Evolutionary conservation across 1,140 invertebrate species (phyloP).

Genomic region (Steinernema feltiae): DNA sequence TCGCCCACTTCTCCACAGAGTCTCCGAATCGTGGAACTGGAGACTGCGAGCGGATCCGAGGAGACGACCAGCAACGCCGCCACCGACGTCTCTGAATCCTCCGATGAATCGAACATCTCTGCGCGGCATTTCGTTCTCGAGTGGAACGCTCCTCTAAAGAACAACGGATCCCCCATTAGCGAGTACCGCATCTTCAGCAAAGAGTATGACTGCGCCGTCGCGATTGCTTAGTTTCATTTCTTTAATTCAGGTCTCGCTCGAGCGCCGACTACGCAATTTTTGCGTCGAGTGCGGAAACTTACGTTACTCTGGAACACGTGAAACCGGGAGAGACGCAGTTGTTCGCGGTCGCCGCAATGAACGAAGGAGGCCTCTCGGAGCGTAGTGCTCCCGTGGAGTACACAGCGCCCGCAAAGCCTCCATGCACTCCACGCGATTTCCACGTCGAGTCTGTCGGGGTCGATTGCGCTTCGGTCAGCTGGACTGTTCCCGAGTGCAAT

Average conservation of each 20-base stretch:
- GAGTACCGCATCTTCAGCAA: constrained; percentile 36
- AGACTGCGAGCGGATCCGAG: constrained; percentile 7
- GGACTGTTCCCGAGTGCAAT: constrained; percentile 37
- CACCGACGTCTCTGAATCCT: constrained; percentile 12
- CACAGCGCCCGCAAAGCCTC: constrained; percentile 40
- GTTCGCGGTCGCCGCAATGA: constrained; percentile 40
- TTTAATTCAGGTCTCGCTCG: neutral
- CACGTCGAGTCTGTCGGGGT: constrained; percentile 31
- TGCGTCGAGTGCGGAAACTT: constrained; percentile 14
- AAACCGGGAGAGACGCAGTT: constrained; percentile 40
- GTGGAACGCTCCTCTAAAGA: constrained; percentile 43
- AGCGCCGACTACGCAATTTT: neutral
- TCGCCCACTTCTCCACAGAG: constrained; percentile 37
- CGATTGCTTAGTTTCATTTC: neutral
- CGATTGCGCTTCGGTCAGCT: constrained; percentile 35
- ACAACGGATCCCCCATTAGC: constrained; percentile 40
- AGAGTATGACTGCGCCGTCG: constrained; percentile 21
- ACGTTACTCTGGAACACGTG: constrained; percentile 26
- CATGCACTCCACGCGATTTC: constrained; percentile 33
- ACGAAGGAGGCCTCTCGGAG: constrained; percentile 48
- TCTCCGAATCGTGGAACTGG: constrained; percentile 22
- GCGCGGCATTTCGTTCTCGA: constrained; percentile 24
- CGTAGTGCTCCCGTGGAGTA: constrained; percentile 40
- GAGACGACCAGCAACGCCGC: neutral
- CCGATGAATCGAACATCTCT: constrained; percentile 5